These are phyloP conservation scores for Amphimedon queenslandica DNA, from an alignment of 37 sponge, comb jelly and placozoan genomes.

Conservation along the genomic window DNA sequence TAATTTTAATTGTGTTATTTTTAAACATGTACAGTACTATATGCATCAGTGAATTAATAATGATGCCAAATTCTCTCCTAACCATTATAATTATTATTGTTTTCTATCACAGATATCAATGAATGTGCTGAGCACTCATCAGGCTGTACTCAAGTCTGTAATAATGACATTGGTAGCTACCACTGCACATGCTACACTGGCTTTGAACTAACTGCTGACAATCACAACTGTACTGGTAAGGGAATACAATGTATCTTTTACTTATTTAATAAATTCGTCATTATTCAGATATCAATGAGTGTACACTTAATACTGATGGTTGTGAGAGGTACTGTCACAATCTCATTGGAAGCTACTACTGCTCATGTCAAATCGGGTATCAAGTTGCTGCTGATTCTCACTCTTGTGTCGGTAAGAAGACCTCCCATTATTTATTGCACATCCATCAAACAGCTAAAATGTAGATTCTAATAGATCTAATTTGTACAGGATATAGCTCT, in stretches of 20 bases:
- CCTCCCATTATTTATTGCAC: too few relatives aligned
- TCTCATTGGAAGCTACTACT: not conserved
- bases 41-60: too few relatives aligned
- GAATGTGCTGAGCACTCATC: conserved; percentile 30
- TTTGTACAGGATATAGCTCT: too few relatives aligned
- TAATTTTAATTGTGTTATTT: too few relatives aligned
- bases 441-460: too few relatives aligned
- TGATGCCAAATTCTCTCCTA: not conserved
- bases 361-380: conserved; percentile 19
- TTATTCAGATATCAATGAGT: conserved; percentile 15
- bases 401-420: conserved; percentile 14
- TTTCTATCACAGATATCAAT: conserved; percentile 40
- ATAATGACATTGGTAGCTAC: conserved; percentile 44
- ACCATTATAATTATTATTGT: not conserved
- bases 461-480: too few relatives aligned
- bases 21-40: too few relatives aligned
- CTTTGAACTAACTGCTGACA: conserved; percentile 16
- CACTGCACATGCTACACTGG: conserved; percentile 39
- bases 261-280: not conserved
- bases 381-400: not conserved
- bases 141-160: conserved; percentile 37
- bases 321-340: conserved; percentile 9
- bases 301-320: conserved; percentile 6
- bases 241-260: not conserved
- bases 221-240: conserved; percentile 30